phyloP scores from a whole-genome alignment of 2,113 vertebrate species.

The Muntiacus reevesi region DNA sequence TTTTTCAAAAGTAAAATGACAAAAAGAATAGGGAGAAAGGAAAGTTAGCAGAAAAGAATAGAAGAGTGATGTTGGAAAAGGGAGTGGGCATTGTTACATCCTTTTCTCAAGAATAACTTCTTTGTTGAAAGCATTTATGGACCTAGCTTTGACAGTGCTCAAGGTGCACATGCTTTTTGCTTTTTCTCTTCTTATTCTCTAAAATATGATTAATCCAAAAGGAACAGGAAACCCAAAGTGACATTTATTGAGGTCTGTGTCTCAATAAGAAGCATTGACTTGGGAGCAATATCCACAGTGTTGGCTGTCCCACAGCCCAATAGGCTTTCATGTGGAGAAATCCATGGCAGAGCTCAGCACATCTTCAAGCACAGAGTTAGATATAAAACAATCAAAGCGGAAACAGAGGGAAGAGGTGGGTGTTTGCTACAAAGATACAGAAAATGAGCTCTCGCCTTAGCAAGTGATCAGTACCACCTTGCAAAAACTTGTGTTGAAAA shows the following conservation, averaged over 20 bases:
- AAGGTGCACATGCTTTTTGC: not conserved
- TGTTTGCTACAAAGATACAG: not conserved
- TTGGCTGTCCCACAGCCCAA: not conserved
- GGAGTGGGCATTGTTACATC: accelerated
- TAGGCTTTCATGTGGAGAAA: not conserved
- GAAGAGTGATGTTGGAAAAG: not conserved
- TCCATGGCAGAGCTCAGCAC: not conserved
- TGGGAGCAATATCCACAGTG: not conserved
- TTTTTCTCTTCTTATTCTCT: not conserved
- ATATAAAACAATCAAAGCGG: not conserved
- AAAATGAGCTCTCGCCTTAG: not conserved
- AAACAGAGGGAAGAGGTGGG: not conserved
- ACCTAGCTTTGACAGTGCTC: not conserved
- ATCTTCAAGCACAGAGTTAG: not conserved
- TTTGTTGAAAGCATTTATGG: not conserved
- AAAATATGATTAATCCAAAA: not conserved
- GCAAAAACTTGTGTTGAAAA: constrained; percentile 17
- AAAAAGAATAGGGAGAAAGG: not conserved
- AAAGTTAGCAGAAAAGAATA: not conserved
- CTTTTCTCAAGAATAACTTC: not conserved
- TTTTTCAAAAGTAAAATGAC: not conserved
- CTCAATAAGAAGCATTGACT: not conserved
- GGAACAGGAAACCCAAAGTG: not conserved
- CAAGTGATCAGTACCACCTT: not conserved
- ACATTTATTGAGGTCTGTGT: not conserved